These are phyloP conservation scores for Platycheirus rosarum DNA, from an alignment of 2,888 invertebrate species.

Conservation along the genomic window DNA sequence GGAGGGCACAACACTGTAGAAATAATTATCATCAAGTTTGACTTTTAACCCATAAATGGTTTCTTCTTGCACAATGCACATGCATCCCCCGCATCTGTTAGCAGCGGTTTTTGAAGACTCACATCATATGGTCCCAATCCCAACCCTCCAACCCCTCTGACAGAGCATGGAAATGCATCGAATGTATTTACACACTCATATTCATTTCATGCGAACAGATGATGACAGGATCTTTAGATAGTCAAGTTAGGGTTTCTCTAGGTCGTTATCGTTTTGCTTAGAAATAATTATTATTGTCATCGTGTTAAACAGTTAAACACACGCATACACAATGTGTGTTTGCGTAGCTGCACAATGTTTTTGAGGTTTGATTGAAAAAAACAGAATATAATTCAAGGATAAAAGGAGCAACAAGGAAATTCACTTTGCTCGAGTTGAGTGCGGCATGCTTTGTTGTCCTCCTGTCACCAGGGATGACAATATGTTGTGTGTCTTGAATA, in stretches of 20 bases:
- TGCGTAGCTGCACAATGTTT: background rate
- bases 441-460: constrained; percentile 38
- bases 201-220: constrained; percentile 43
- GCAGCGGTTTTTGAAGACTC: constrained; percentile 19
- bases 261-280: constrained; percentile 36
- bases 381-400: constrained; percentile 5
- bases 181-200: constrained; percentile 34
- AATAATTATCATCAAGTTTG: constrained; percentile 43
- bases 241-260: constrained; percentile 5
- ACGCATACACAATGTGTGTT: background rate
- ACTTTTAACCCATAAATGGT: constrained; percentile 34
- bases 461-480: constrained; percentile 30
- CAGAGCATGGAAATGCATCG: constrained; percentile 30
- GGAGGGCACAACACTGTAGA: constrained; percentile 25
- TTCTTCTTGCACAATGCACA: background rate
- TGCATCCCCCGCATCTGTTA: constrained; percentile 10
- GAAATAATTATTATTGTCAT: constrained; percentile 44
- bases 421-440: constrained; percentile 31
- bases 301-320: constrained; percentile 38
- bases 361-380: constrained; percentile 26
- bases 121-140: too few relatives aligned
- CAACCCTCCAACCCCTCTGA: constrained; percentile 16
- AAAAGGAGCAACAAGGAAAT: constrained; percentile 49
- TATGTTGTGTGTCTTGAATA: constrained; percentile 26
- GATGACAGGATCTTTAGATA: constrained; percentile 42